Conservation (phyloP, 2,888 invertebrate species). For the Ganaspis brasiliensis region DNA sequence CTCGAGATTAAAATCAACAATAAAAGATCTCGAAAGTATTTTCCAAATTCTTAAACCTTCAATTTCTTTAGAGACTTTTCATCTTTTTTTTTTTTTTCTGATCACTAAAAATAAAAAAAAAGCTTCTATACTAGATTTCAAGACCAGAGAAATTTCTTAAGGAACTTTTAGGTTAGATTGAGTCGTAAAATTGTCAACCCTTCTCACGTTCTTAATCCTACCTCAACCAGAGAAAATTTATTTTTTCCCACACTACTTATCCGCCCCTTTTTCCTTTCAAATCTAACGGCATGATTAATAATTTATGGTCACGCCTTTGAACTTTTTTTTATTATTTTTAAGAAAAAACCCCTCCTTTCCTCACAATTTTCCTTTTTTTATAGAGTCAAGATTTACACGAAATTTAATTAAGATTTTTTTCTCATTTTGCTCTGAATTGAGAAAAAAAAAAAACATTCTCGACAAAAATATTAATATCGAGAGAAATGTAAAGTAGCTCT, state of each 20-base stretch:
- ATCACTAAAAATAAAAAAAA: neutral
- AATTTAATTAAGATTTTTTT: neutral
- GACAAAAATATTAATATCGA: neutral
- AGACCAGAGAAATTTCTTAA: neutral
- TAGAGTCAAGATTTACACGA: neutral
- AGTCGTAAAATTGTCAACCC: constrained; percentile 29
- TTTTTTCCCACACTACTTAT: constrained; percentile 15
- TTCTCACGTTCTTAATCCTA: constrained; percentile 13
- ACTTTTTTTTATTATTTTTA: no score
- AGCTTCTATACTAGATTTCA: constrained; percentile 10
- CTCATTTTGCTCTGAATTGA: neutral
- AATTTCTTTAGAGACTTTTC: constrained; percentile 4
- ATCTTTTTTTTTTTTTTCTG: constrained; percentile 7
- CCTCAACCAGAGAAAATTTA: constrained; percentile 15
- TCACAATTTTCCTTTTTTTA: neutral
- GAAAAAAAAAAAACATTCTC: no score
- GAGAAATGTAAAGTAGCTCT: neutral
- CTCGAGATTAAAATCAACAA: constrained; percentile 26
- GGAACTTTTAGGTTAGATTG: constrained; percentile 12
- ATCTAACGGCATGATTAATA: constrained; percentile 14
- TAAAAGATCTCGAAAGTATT: constrained; percentile 25
- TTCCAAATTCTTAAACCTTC: constrained; percentile 25
- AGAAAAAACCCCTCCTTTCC: neutral
- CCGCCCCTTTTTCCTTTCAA: constrained; percentile 11
- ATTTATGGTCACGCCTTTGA: constrained; percentile 1